phyloP scores from a whole-genome alignment of 2,113 vertebrate genomes.

The Phylloscopus whistleri region DNA sequence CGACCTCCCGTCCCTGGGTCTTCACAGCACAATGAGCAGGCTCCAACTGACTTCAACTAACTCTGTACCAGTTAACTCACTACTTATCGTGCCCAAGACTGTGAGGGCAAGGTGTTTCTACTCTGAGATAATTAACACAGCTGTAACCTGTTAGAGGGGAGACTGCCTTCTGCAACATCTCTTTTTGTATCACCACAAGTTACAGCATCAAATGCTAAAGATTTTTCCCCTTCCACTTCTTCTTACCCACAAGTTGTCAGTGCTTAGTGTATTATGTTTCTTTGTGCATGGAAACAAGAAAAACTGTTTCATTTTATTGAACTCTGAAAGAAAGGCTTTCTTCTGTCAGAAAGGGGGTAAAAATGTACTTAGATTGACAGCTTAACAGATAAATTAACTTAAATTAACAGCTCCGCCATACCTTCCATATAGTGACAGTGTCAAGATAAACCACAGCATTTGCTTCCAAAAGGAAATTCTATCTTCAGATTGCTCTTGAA shows the following conservation, averaged over 20 bases:
- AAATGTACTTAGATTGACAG: slow-evolving; percentile 9
- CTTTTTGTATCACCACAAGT: too few relatives aligned
- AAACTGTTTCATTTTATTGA: slow-evolving; percentile 17
- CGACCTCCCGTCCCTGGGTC: too few relatives aligned
- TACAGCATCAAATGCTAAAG: background rate
- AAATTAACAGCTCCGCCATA: slow-evolving; percentile 32
- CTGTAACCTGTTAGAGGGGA: too few relatives aligned
- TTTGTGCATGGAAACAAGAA: background rate
- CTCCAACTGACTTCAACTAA: too few relatives aligned
- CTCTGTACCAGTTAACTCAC: too few relatives aligned
- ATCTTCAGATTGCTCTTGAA: slow-evolving; percentile 8
- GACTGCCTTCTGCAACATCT: too few relatives aligned
- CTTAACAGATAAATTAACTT: slow-evolving; percentile 22
- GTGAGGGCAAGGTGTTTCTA: too few relatives aligned
- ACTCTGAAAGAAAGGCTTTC: slow-evolving; percentile 1
- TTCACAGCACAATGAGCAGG: too few relatives aligned
- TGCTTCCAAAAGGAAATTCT: slow-evolving; percentile 57
- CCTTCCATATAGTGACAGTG: background rate
- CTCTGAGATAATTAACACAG: too few relatives aligned
- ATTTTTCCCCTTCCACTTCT: background rate
- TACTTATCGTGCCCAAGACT: too few relatives aligned
- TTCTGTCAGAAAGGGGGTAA: slow-evolving; percentile 15
- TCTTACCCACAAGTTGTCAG: background rate
- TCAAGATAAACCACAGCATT: slow-evolving; percentile 16
- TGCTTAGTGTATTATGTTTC: background rate